These are phyloP conservation scores for Venustaconcha ellipsiformis DNA, from an alignment of 1,140 invertebrate genomes.

Conservation along the genomic window DNA sequence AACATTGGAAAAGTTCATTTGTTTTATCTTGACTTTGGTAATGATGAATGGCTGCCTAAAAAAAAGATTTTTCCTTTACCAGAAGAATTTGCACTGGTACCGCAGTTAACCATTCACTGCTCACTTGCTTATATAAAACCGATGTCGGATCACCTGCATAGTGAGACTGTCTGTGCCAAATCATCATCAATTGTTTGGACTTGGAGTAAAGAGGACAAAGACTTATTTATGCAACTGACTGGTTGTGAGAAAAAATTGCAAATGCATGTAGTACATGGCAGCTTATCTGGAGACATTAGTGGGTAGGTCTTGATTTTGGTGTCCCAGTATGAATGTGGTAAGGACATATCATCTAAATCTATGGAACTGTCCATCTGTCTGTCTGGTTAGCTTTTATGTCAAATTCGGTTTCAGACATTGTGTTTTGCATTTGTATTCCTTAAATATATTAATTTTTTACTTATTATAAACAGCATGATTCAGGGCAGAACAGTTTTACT, in stretches of 20 bases:
- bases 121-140: slow-evolving; percentile 22
- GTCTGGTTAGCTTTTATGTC: too few species aligned
- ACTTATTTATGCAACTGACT: slow-evolving; percentile 12
- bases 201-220: slow-evolving; percentile 1
- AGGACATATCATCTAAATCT: too few species aligned
- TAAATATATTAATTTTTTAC: too few species aligned
- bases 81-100: slow-evolving; percentile 12
- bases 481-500: too few species aligned
- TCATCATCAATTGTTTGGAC: not conserved
- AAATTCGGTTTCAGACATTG: too few species aligned
- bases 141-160: not conserved
- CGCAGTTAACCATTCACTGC: slow-evolving; percentile 22
- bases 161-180: not conserved
- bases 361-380: too few species aligned
- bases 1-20: not conserved
- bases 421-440: too few species aligned
- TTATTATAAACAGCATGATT: too few species aligned
- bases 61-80: slow-evolving; percentile 22
- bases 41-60: slow-evolving; percentile 29
- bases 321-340: too few species aligned
- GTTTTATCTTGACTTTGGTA: slow-evolving; percentile 29
- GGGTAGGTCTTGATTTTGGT: slow-evolving; percentile 5
- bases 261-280: slow-evolving; percentile 25
- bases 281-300: slow-evolving; percentile 1
- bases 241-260: slow-evolving; percentile 25